These are phyloP conservation scores for Gymnocypris eckloni DNA, from an alignment of 2,797 vertebrate genomes.

Conservation along the genomic window DNA sequence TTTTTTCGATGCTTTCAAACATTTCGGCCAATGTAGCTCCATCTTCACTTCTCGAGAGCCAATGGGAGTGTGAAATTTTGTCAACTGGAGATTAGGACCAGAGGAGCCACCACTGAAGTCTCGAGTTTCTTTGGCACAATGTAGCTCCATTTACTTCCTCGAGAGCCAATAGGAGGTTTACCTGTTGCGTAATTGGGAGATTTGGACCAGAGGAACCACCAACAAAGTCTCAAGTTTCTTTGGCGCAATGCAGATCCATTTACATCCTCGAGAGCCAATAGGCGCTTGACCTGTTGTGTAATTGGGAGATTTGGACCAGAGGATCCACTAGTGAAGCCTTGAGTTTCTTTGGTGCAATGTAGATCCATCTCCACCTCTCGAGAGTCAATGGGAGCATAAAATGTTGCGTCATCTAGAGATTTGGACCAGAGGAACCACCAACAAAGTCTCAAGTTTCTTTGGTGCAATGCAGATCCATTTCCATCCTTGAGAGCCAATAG, in stretches of 20 bases:
- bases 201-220: not conserved
- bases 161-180: not conserved
- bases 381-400: not conserved
- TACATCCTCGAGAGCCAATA: not conserved
- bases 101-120: not conserved
- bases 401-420: not conserved
- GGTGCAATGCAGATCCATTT: not conserved
- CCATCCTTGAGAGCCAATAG: not conserved
- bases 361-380: not conserved
- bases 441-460: not conserved
- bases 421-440: not conserved
- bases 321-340: not conserved
- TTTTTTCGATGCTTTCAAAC: slow-evolving; percentile 39
- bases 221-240: not conserved
- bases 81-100: slow-evolving; percentile 15
- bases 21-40: slow-evolving; percentile 18
- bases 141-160: not conserved
- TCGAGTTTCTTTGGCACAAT: not conserved
- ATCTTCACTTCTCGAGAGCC: slow-evolving; percentile 29
- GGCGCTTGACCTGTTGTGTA: not conserved
- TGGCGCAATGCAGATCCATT: not conserved
- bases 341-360: not conserved
- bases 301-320: not conserved
- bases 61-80: not conserved
- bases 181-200: not conserved